Base-by-base conservation (phyloP, 1,140 invertebrate genomes). In the Nasonia longicornis region DNA sequence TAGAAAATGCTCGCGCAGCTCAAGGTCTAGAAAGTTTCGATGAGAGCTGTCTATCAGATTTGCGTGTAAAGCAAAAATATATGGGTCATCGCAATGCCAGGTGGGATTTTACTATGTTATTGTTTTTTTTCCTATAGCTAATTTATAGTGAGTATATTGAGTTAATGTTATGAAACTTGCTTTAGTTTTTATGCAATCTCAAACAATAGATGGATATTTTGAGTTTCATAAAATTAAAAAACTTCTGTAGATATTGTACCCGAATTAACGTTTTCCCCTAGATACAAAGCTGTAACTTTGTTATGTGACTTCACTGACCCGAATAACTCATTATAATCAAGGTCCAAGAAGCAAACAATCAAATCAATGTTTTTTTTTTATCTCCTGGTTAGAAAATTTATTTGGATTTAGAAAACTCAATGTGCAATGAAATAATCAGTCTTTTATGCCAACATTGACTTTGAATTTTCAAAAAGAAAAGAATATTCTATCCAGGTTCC, bases 51-150 rank as follows among this genome's bases (percentile, higher is more conserved):
- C 82, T 84, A 42, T 89, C 87, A 77, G 91, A 90, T 78, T 86
- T 92, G 81, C 90, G 89, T 69, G 91, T 95, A n/a, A 94, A 93
- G 82, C 93, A 93, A 88, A 95, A 95, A 85, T 97, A 93, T 87
- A 93, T 91, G 75, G 96, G 96, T 20, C 96, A 97, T 89, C 92
- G 96, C 77, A 97, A 97, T 91, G 94, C 96, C 8, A 93, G 95
- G 93, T 94, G 91, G 86, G 81, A 84, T 82, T 48, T 69, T 77
- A 77, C 52, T 84, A 66, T 58, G 38, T 77, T 73, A 35, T 31
- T 66, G 1, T 16, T 48, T 8, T 66, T 82, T 77, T 77, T 16
- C 16, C 7, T 3, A 42, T 64, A 72, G 20, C 48, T 12, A 72
- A 81, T 72, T 45, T 77, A 31, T 77, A 77, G 72, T 71, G 22